Evolutionary conservation across 1,140 invertebrate species (phyloP), one percentile per base, ranked within the genome.

Genomic region (Dendrolimus kikuchii): DNA sequence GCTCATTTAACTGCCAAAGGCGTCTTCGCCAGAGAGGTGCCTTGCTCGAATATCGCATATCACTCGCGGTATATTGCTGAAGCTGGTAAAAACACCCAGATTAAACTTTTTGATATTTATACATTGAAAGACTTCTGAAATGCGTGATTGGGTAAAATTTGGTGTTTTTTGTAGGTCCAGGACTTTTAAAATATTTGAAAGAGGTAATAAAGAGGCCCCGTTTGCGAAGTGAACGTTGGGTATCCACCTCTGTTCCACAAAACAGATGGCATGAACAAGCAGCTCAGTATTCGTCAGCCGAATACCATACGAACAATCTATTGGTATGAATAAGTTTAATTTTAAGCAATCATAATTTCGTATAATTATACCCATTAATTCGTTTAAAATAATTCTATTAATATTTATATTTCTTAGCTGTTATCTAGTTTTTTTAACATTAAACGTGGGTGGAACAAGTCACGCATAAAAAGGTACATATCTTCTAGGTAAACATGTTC

Each of bases 301-400:
- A 95, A 61, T 98, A 98, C 71, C 94, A 96, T 68, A 95, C 95
- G 0, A 97, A 98, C 73, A 98, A 98, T 38, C 40, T 60, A 38
- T 40, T 60, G 23, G 58, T 23, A 2, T 23, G 23, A 23, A 23
- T 23, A 23, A 23, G 23, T 23, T 23, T 23, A 23, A 23, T 23
- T 23, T 23, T 23, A 23, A 23, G 23, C 23, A 23, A 3, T 23
- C 3, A 23, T 3, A 23, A 23, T 23, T 23, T 23, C 23, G n/a
- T n/a, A n/a, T n/a, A 23, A 1, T 23, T 3, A 23, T 23, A 23
- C 23, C 23, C 1, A 2, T 23, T 23, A 23, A 23, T 23, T 23
- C 23, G 23, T 23, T 23, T 23, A 23, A 3, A 23, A 23, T 23
- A 23, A 23, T 3, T 23, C 23, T 23, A 23, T 23, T 23, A 23